A percentile compares a stretch with the other conserved stretches of the same genome.
Evolutionary conservation across 2,797 vertebrate genomes (phyloP).

Genomic region (Sebastes wilsoni): DNA sequence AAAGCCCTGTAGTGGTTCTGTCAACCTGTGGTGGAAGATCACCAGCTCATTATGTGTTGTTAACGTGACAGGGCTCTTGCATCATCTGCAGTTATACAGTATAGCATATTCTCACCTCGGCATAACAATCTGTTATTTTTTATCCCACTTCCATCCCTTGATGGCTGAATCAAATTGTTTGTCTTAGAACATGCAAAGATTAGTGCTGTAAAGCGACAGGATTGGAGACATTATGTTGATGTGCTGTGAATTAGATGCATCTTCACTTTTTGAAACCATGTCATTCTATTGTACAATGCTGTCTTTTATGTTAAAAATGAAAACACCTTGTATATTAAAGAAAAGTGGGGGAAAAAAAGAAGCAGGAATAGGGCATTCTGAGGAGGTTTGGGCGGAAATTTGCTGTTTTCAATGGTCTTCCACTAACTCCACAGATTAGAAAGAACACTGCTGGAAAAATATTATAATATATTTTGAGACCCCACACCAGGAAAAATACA

Average conservation of each 20-base stretch:
- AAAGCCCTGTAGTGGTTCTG: not conserved
- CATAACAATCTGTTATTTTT: not conserved
- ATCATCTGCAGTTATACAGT: not conserved
- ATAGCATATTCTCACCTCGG: not conserved
- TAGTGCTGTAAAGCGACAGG: not conserved
- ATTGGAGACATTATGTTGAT: slow-evolving; percentile 1
- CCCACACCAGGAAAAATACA: no score
- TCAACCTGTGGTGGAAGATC: slow-evolving; percentile 9
- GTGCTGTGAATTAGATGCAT: slow-evolving; percentile 11
- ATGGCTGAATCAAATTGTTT: slow-evolving; percentile 1
- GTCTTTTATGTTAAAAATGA: not conserved
- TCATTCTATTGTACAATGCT: not conserved
- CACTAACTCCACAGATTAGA: no score
- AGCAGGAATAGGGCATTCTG: no score
- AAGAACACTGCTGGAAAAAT: no score
- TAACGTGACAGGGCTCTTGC: not conserved
- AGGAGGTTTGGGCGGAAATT: no score
- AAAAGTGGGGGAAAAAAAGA: no score
- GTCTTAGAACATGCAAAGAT: slow-evolving; percentile 4
- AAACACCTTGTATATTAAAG: no score
- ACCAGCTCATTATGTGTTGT: slow-evolving; percentile 11
- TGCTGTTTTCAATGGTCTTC: no score
- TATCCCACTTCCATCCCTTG: not conserved
- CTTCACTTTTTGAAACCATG: not conserved
- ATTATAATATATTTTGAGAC: no score